phyloP scores from a whole-genome alignment of 2,113 vertebrate species.

The Pristiophorus japonicus region DNA sequence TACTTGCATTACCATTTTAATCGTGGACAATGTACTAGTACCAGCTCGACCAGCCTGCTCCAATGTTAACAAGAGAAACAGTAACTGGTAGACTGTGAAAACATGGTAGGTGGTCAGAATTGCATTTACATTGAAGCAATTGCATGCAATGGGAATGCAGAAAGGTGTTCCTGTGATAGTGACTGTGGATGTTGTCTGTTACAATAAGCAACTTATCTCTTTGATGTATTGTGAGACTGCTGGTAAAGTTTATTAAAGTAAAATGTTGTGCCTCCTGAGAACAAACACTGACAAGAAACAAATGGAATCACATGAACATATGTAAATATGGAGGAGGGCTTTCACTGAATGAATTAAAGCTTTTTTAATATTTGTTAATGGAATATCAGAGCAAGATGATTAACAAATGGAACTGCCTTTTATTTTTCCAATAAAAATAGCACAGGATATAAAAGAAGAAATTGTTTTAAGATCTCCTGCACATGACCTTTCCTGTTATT shows the following conservation, averaged over 20 bases:
- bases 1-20: too few relatives aligned
- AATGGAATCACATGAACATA: background rate
- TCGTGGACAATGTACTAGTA: background rate
- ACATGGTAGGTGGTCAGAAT: background rate
- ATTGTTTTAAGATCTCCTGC: background rate
- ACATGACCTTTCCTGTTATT: background rate
- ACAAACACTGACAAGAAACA: background rate
- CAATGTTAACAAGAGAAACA: background rate
- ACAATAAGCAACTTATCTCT: background rate
- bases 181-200: background rate
- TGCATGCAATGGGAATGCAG: background rate
- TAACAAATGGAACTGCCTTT: background rate
- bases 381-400: background rate
- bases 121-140: background rate
- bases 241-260: background rate
- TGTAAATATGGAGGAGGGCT: background rate
- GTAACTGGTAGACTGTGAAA: background rate
- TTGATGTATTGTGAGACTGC: background rate
- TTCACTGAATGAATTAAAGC: background rate
- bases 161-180: background rate
- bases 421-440: background rate
- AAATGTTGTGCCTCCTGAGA: background rate
- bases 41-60: background rate
- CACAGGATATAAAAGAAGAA: background rate
- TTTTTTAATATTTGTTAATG: background rate